A percentile compares a stretch with the other conserved stretches of the same genome.
phyloP scores from a whole-genome alignment of 2,113 vertebrate genomes.

The Toxotes chatareus region DNA sequence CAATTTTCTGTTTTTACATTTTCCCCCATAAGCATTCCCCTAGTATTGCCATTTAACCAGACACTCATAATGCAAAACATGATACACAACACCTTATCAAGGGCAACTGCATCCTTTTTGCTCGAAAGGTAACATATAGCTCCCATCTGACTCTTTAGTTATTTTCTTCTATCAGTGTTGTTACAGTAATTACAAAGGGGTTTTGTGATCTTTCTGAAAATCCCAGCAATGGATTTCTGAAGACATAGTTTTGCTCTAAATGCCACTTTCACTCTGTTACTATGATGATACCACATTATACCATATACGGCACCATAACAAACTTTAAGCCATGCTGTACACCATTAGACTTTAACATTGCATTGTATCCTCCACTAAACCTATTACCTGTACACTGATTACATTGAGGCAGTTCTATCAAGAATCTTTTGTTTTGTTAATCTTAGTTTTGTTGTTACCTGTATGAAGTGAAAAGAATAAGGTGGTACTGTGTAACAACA shows the following conservation, averaged over 20 bases:
- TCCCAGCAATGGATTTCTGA: neutral
- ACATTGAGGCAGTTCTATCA: neutral
- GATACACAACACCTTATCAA: neutral
- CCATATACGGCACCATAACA: neutral
- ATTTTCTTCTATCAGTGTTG: neutral
- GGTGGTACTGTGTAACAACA: neutral
- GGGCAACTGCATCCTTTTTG: neutral
- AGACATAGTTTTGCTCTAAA: neutral
- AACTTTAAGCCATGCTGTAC: neutral
- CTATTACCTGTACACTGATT: neutral
- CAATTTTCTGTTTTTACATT: neutral
- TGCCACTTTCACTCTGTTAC: neutral
- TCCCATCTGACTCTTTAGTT: neutral
- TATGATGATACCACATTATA: neutral
- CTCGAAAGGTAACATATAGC: neutral
- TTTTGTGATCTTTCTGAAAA: neutral
- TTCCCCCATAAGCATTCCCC: neutral
- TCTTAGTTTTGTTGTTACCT: neutral
- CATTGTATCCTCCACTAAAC: neutral
- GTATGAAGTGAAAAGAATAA: neutral
- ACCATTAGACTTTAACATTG: neutral
- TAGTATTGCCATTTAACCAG: constrained; percentile 11
- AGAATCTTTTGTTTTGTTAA: neutral
- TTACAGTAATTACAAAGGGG: neutral
- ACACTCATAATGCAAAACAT: neutral